Evolutionary conservation across 2,797 vertebrate species (phyloP), one percentile per base, ranked within the genome.

Genomic region (Silurus aristotelis): DNA sequence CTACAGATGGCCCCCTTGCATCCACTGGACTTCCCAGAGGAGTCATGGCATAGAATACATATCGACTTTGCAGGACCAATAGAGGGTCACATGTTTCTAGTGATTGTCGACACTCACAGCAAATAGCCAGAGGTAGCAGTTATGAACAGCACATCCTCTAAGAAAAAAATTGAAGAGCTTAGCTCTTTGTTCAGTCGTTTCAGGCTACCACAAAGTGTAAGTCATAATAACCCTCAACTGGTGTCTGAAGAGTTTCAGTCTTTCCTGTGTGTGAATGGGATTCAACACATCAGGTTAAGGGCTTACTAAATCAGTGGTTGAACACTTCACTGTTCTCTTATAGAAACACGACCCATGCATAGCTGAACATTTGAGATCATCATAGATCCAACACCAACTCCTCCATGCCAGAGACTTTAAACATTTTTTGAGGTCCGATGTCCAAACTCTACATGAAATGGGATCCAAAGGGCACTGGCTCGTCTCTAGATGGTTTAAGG

Each of bases 101-200:
- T 82, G 2, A 19, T 58, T 1, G n/a, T n/a, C n/a, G n/a, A n/a
- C n/a, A n/a, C n/a, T n/a, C n/a, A n/a, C n/a, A n/a, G n/a, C n/a
- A n/a, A n/a, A n/a, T n/a, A n/a, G n/a, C n/a, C n/a, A n/a, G n/a
- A n/a, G n/a, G n/a, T n/a, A n/a, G n/a, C n/a, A n/a, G n/a, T n/a
- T n/a, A n/a, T n/a, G n/a, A n/a, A n/a, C n/a, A n/a, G n/a, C n/a
- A n/a, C n/a, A n/a, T n/a, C n/a, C n/a, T n/a, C n/a, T n/a, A n/a
- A n/a, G n/a, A 83, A 66, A 80, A 55, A 67, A 10, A 84, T 85
- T 5, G 52, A 86, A 61, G 79, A 84, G 46, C 55, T 88, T 25
- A 0, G 38, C 43, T 86, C 20, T 20, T 68, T 88, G 76, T 85
- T 85, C 68, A 73, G 31, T 31, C 31, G 2, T 55, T 81, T 84